Base-by-base conservation (phyloP, 2,888 invertebrate species). In the Augochlorella aurata region DNA sequence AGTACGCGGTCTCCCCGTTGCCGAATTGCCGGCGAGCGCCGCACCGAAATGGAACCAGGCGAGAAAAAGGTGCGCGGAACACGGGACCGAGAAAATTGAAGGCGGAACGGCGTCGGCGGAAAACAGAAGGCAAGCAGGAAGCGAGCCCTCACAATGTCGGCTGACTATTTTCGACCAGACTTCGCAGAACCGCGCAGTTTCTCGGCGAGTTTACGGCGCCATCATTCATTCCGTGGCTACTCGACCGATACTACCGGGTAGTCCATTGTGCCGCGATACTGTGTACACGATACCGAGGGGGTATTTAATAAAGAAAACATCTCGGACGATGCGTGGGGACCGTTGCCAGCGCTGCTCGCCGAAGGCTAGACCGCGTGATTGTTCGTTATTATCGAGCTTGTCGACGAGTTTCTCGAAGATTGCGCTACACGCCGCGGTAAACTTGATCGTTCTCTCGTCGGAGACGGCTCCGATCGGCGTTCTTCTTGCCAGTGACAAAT, bases 101-200 rank as follows among this genome's bases (percentile, higher is more conserved):
- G 66, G 68, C 63, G 49, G 71, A 52, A 76, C 52, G 65, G 49
- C 21, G 47, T 44, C 81, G 66, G 47, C 74, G 81, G 74, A 79
- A 87, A 82, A 79, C 86, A 79, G 78, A 79, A 81, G 79, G 82
- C 82, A 77, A 84, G 79, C 84, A 87, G 87, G 86, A 88, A 88
- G 85, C 45, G 77, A 73, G 68, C 74, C 81, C 83, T 85, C 78
- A 68, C 83, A 85, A 84, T 86, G 84, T 85, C 84, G 85, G 80
- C 83, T 88, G 85, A 85, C 86, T 90, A 90, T 90, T 90, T 90
- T 88, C 84, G 89, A 83, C 83, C 74, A 76, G 85, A 85, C 81
- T 90, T 90, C 90, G 85, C 67, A 83, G 89, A 90, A 89, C 74
- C 85, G 83, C 81, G 86, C 84, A 86, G 77, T 90, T 90, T 86